These are phyloP conservation scores for Probosciger aterrimus DNA, from an alignment of 2,113 vertebrate species.

Conservation along the genomic window DNA sequence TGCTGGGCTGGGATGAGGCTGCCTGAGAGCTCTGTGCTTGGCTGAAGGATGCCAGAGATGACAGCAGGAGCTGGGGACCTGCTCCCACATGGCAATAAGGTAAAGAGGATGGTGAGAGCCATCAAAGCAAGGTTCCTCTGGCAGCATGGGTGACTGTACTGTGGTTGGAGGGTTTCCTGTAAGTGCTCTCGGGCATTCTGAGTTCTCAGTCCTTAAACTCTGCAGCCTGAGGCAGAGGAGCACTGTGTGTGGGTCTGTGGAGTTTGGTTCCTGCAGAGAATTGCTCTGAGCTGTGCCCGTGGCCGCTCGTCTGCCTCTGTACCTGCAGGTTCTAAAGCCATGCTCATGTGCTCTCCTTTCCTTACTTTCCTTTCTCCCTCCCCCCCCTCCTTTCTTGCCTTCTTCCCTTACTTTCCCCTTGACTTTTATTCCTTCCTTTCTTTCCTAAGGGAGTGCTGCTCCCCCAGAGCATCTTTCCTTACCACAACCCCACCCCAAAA, in stretches of 20 bases:
- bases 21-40: slow-evolving; percentile 50
- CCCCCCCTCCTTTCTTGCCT: not conserved
- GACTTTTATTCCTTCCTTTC: not conserved
- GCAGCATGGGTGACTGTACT: not conserved
- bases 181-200: not conserved
- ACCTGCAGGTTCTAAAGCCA: not conserved
- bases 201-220: not conserved
- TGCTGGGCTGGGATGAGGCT: not conserved
- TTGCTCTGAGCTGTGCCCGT: not conserved
- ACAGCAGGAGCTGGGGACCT: slow-evolving; percentile 66
- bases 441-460: not conserved
- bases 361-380: not conserved
- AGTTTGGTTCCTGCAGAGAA: not conserved
- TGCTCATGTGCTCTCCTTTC: not conserved
- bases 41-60: slow-evolving; percentile 69
- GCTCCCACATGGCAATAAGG: slow-evolving; percentile 71
- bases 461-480: not conserved
- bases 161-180: not conserved
- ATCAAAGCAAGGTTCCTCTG: not conserved
- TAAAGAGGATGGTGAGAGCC: not conserved
- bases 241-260: not conserved
- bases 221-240: not conserved
- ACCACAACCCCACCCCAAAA: not conserved
- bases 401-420: not conserved
- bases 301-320: not conserved